Conservation (phyloP, 2,797 vertebrate species). For the Falco peregrinus region DNA sequence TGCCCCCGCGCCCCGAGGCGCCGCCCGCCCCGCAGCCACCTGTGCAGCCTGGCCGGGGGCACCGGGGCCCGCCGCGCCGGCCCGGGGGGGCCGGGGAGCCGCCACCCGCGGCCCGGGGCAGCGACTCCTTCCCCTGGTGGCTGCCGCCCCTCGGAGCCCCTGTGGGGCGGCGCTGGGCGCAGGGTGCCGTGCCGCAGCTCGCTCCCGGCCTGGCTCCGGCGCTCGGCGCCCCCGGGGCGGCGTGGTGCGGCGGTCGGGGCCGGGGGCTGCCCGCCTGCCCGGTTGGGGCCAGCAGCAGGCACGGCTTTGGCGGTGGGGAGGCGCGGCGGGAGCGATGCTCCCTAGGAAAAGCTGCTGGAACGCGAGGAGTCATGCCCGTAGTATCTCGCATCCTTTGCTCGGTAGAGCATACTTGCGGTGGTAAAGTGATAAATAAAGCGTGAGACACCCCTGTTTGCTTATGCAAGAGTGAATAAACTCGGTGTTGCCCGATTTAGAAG, state of each 20-base stretch:
- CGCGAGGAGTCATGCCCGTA: fast-evolving
- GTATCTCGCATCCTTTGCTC: fast-evolving
- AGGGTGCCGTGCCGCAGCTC: too few relatives aligned
- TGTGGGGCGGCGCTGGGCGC: too few relatives aligned
- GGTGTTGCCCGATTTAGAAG: neutral
- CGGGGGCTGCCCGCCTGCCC: too few relatives aligned
- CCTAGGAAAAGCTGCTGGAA: neutral
- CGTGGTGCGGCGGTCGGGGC: neutral
- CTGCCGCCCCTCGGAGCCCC: neutral
- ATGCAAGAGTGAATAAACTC: neutral
- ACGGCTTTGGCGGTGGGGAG: fast-evolving
- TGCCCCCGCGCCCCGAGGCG: neutral
- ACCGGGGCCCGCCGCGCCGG: neutral
- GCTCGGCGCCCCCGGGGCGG: neutral
- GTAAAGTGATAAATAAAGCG: neutral
- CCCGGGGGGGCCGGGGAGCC: neutral
- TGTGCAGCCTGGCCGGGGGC: neutral
- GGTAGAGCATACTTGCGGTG: neutral
- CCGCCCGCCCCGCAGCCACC: neutral
- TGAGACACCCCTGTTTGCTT: neutral
- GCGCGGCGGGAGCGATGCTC: fast-evolving
- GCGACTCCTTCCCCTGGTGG: neutral
- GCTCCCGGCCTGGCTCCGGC: neutral
- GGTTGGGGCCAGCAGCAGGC: neutral
- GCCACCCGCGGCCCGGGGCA: neutral